Evolutionary conservation across 1,140 invertebrate genomes (phyloP), one percentile per base, ranked within the genome.

Genomic region (Branchinecta lynchi): DNA sequence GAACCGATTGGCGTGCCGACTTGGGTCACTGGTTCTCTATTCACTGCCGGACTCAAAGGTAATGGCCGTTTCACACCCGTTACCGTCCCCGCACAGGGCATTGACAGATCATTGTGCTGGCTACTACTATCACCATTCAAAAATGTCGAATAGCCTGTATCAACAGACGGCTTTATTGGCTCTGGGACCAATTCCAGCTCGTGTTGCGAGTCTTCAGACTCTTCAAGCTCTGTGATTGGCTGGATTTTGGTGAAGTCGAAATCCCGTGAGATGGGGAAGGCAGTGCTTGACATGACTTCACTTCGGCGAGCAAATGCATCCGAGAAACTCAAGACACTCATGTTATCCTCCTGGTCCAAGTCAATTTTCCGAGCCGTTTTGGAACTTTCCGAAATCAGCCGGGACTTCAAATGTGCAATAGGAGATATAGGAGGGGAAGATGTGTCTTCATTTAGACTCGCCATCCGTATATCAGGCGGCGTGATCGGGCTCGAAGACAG

Each of bases 21-120:
- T 60, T 60, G 51, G 17, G 51, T 20, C 17, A 15, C 17, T 15
- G 51, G 17, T 60, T 60, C 51, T 60, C 51, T 60, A 60, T 60
- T 60, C 12, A 60, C 17, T 15, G 51, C 51, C 12, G 51, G 51
- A 60, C 51, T 60, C 12, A 60, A 12, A 60, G 51, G 51, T 60
- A 60, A 60, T 15, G 51, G 51, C 51, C 51, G 51, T 60, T 60
- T 60, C 51, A 60, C 51, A 60, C 51, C 51, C 12, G 51, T 60
- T 60, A 20, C 51, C 17, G 17, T 15, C 51, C 12, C 17, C 17
- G 51, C 12, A 20, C 51, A 60, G 12, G 17, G 12, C 12, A 15
- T 12, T 3, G 51, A 60, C 17, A 60, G 12, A 6, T 60, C 51
- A 15, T 12, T 60, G 17, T 60, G 12, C 17, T 12, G 12, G 12